Base-by-base conservation (phyloP, 1,140 invertebrate species). In the Drosophila mojavensis region DNA sequence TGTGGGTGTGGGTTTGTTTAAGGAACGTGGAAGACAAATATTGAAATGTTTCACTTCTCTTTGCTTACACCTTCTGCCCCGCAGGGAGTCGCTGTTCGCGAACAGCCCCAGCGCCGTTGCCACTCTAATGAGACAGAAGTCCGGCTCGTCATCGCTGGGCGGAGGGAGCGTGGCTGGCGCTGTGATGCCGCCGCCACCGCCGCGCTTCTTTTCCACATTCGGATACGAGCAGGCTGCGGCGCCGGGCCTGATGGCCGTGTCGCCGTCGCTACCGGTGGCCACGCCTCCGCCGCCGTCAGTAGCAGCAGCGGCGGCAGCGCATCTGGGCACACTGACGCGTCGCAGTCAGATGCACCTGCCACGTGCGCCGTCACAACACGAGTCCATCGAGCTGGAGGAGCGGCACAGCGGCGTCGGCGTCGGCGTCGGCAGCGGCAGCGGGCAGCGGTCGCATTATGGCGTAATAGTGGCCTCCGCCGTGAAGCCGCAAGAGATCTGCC, bases 21-120 rank as follows among this genome's bases (percentile, higher is more conserved):
- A 39, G 47, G 68, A 47, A 63, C 81, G 63, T 78, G 54, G 48
- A 54, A 74, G 68, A 55, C 69, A 86, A 88, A 86, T 86, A 86
- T 83, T 86, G 56, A 83, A 82, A 70, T 51, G 54, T 65, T 74
- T 67, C 62, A 43, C 48, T 62, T 73, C 50, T 62, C 45, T 24
- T 60, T 39, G 47, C 56, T 50, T 47, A 33, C 9, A 24, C 20
- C 20, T 56, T 28, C 36, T 6, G 48, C 33, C 28, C 60, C 62
- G 17, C 75, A 92, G 91, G 68, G 91, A 92, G 72, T 92, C 91
- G 61, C 77, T 92, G 68, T 92, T 92, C 81, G 90, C 84, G 54
- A 88, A 91, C 79, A 90, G 84, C 26, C 81, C 84, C 36, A 69
- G 74, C 60, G 75, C 81, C 58, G 63, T 85, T 41, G 70, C 76